These are phyloP conservation scores for Montipora capricornis DNA, from an alignment of 64 coral and sea anemone genomes.

Conservation along the genomic window DNA sequence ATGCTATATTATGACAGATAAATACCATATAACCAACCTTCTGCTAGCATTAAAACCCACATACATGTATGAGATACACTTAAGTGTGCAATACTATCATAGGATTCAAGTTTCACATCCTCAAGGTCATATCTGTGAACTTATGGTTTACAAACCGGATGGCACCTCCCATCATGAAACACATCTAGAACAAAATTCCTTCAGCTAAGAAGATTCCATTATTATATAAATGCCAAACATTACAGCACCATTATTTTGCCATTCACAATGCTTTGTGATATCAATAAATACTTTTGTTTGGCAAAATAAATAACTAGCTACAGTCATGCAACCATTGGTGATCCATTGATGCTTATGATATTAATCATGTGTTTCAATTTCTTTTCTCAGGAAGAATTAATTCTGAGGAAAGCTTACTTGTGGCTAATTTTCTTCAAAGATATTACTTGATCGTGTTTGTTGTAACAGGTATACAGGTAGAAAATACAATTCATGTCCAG, in stretches of 20 bases:
- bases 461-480: too few relatives aligned
- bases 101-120: constrained; percentile 55
- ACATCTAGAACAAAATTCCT: background rate
- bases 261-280: constrained; percentile 1
- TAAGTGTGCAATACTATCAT: constrained; percentile 15
- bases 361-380: too few relatives aligned
- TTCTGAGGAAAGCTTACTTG: too few relatives aligned
- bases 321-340: too few relatives aligned
- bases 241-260: background rate
- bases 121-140: constrained; percentile 31
- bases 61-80: background rate
- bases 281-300: background rate
- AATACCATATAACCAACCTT: background rate
- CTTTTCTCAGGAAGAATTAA: too few relatives aligned
- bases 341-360: too few relatives aligned
- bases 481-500: too few relatives aligned
- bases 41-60: background rate
- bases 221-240: background rate
- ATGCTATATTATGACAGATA: background rate
- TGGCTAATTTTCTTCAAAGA: too few relatives aligned
- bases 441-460: too few relatives aligned
- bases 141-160: constrained; percentile 9
- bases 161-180: background rate
- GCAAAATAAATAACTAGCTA: background rate
- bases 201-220: background rate